Base-by-base conservation (phyloP, 2,797 vertebrate genomes). In the Hydrophis major region DNA sequence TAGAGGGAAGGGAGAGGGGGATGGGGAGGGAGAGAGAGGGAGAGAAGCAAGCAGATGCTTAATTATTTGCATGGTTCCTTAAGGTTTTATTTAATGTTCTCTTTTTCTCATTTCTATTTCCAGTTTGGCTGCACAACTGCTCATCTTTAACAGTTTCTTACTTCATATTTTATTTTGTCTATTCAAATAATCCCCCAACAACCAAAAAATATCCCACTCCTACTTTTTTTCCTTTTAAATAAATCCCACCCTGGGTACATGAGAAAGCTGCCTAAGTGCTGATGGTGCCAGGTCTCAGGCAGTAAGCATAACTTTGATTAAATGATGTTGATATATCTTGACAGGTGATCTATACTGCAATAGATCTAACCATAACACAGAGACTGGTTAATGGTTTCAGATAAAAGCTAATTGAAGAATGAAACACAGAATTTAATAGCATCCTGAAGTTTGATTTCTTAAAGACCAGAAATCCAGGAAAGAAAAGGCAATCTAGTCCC, bases 21-120 rank as follows among this genome's bases (percentile, higher is more conserved):
- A 18, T 2, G 16, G 2, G 6, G 5, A 69, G 0, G 6, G 12
- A 16, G 1, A 6, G 12, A 32, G 4, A 69, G 1, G 16, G 2
- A 18, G 2, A 37, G 14, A 78, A 3, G 3, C 4, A 25, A 74
- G 14, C 7, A 83, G 3, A 83, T 83, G 20, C 37, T 83, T 83
- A 83, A 12, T 22, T 47, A 37, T 11, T 83, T 47, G 8, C 20
- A 22, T 83, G 74, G 74, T 83, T 42, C 20, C 74, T 83, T 42
- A 47, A 83, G 74, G 11, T 47, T 83, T 78, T 37, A 78, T 78
- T 78, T 78, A 22, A 42, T 42, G 3, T 83, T 47, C 32, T 20
- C 32, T 83, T 83, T 83, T 83, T 83, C 37, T 25, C 20, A 83
- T 47, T 83, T 47, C 74, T 11, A 25, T 83, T 83, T 83, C 20